Evolutionary conservation across 1,140 invertebrate species (phyloP), one percentile per base, ranked within the genome.

Genomic region (Apis mellifera): DNA sequence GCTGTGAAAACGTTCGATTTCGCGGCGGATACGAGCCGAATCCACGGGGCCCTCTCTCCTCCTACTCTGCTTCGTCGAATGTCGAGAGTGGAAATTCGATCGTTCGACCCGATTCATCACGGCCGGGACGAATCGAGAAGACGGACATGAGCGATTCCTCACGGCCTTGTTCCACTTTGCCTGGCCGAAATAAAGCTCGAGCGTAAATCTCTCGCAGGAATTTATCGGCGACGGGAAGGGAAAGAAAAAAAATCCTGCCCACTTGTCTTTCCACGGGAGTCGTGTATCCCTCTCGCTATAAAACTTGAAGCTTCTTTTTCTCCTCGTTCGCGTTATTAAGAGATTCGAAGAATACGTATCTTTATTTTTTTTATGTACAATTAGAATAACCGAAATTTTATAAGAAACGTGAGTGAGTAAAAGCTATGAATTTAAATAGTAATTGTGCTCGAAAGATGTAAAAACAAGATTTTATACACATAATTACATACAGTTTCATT

Each of bases 161-260:
- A 2, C 57, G 17, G 42, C 7, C 62, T 42, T 48, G 74, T 64
- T 55, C 71, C 69, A 55, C 59, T 79, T 73, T 15, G 52, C 9
- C 26, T 2, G 17, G 19, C 9, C 55, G 54, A 50, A 78, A 69
- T 88, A 85, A 85, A 84, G 84, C 48, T 19, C 77, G 23, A n/a
- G 70, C 73, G 82, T 82, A 89, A 89, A 89, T 86, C 84, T 84
- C 69, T 42, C 60, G 4, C 12, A 64, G 74, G 83, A 42, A 86
- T 88, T 89, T 86, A 89, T 85, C 42, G 50, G 78, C 50, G 69
- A 15, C 15, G 50, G 11, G 26, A 62, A 26, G 15, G 19, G 74
- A 42, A 62, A n/a, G 60, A 62, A n/a, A 78, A 75, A 65, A 26
- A 55, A 62, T n/a, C 13, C 48, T 23, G 59, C 3, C 68, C 32